A percentile compares a stretch with the other conserved stretches of the same genome.
These are phyloP conservation scores for Capitella teleta DNA, from an alignment of 1,140 invertebrate genomes.

Conservation along the genomic window DNA sequence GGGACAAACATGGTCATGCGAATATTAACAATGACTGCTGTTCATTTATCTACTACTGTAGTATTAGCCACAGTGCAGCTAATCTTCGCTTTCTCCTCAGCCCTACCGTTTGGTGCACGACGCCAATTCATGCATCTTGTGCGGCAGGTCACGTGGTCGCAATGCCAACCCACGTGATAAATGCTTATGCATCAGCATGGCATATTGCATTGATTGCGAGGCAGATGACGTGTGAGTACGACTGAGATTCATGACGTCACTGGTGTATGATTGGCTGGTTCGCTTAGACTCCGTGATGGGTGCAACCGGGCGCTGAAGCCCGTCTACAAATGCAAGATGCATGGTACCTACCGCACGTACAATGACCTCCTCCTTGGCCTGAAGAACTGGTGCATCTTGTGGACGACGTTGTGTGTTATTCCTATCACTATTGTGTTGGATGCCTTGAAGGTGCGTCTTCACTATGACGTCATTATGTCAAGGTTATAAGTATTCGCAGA, in stretches of 20 bases:
- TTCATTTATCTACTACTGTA: too few relatives aligned
- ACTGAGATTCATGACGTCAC: not conserved
- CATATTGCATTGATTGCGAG: slow-evolving; percentile 27
- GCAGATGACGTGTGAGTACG: slow-evolving; percentile 31
- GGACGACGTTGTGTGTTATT: slow-evolving; percentile 27
- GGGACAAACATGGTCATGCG: not conserved
- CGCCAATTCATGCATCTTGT: slow-evolving; percentile 39
- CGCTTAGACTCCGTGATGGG: not conserved
- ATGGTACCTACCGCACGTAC: slow-evolving; percentile 37
- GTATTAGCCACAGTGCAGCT: not conserved
- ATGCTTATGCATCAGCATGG: slow-evolving; percentile 38
- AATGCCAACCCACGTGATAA: slow-evolving; percentile 32
- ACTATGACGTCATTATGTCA: not conserved
- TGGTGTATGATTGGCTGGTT: not conserved
- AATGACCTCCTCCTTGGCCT: slow-evolving; percentile 27
- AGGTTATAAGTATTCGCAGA: slow-evolving; percentile 16
- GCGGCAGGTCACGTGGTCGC: slow-evolving; percentile 31
- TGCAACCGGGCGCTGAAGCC: slow-evolving; percentile 28
- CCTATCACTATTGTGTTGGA: slow-evolving; percentile 35
- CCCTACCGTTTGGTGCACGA: slow-evolving; percentile 33
- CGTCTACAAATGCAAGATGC: slow-evolving; percentile 29
- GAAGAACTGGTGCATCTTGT: slow-evolving; percentile 39
- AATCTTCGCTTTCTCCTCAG: slow-evolving; percentile 17
- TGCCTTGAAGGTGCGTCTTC: slow-evolving; percentile 21
- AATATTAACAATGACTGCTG: not conserved